Evolutionary conservation across 2,797 vertebrate genomes (phyloP).

Genomic region (Choloepus didactylus): DNA sequence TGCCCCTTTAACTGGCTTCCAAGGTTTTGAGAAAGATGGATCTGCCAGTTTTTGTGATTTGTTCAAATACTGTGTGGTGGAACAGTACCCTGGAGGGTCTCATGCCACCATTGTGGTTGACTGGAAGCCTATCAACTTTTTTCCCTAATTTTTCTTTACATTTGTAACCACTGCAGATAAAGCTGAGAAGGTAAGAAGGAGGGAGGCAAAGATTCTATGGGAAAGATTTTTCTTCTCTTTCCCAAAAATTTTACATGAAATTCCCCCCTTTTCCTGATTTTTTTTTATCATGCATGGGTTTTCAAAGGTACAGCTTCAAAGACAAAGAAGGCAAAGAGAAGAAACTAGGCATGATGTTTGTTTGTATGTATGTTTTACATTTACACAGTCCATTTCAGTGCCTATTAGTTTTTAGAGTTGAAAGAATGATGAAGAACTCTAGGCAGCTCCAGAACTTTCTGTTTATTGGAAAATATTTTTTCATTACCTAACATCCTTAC

Average conservation of each 20-base stretch:
- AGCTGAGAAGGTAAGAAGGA: not conserved
- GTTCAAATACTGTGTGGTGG: no score
- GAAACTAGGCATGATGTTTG: not conserved
- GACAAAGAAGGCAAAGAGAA: not conserved
- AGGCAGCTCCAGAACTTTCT: not conserved
- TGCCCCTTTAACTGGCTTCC: no score
- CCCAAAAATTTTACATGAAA: not conserved
- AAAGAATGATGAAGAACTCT: constrained; percentile 19
- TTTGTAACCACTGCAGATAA: not conserved
- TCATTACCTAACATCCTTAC: not conserved
- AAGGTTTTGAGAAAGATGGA: no score
- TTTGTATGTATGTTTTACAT: not conserved
- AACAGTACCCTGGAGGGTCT: no score
- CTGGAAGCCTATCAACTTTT: no score
- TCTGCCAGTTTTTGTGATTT: no score
- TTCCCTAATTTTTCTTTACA: not conserved
- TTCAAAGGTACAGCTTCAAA: not conserved
- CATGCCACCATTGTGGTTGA: no score
- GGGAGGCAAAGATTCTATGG: not conserved
- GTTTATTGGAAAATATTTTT: not conserved
- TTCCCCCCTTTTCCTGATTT: not conserved
- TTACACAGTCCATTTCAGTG: not conserved
- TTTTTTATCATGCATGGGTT: not conserved
- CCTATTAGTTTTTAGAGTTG: not conserved
- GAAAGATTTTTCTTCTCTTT: not conserved